These are phyloP conservation scores for Drosophila lacicola DNA, from an alignment of 2,888 invertebrate species.

Conservation along the genomic window DNA sequence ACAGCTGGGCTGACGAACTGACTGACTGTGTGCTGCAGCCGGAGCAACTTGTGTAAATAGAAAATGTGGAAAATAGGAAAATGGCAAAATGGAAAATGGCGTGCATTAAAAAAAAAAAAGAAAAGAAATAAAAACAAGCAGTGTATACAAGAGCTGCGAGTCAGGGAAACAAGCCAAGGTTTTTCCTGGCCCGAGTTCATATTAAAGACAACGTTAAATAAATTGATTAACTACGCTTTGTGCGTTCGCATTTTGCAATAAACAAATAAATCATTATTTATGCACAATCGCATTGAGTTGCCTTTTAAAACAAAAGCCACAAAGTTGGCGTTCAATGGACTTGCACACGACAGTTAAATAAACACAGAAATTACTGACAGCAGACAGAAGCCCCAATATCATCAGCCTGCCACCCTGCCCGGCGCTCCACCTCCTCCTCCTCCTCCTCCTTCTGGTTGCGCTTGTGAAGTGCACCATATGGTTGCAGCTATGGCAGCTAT, in stretches of 20 bases:
- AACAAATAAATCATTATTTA: conserved; percentile 82
- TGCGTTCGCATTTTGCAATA: conserved; percentile 60
- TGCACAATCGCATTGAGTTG: conserved; percentile 49
- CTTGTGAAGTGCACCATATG: conserved; percentile 64
- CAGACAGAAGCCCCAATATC: conserved; percentile 14
- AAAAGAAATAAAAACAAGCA: conserved; percentile 1
- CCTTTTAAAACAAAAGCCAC: conserved; percentile 63
- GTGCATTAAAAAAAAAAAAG: conserved; percentile 42
- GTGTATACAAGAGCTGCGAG: conserved; percentile 22
- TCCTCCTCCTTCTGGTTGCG: conserved; percentile 13
- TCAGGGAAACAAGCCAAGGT: conserved; percentile 45
- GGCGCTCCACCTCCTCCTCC: not conserved
- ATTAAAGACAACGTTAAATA: conserved; percentile 53
- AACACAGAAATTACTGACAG: conserved; percentile 65
- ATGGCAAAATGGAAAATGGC: conserved; percentile 54
- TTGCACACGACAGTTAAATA: conserved; percentile 73
- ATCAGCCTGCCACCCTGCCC: not conserved
- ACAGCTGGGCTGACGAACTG: conserved; percentile 37
- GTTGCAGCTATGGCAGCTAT: conserved; percentile 22
- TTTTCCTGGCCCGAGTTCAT: conserved; percentile 49
- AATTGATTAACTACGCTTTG: conserved; percentile 77
- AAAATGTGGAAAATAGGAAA: conserved; percentile 39
- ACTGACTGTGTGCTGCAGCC: conserved; percentile 1
- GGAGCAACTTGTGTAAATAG: conserved; percentile 62
- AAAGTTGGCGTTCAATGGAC: conserved; percentile 70